Percentiles rank a stretch among this genome's conserved stretches.
Conservation (phyloP, 2,113 vertebrate species). For the Mugil cephalus region DNA sequence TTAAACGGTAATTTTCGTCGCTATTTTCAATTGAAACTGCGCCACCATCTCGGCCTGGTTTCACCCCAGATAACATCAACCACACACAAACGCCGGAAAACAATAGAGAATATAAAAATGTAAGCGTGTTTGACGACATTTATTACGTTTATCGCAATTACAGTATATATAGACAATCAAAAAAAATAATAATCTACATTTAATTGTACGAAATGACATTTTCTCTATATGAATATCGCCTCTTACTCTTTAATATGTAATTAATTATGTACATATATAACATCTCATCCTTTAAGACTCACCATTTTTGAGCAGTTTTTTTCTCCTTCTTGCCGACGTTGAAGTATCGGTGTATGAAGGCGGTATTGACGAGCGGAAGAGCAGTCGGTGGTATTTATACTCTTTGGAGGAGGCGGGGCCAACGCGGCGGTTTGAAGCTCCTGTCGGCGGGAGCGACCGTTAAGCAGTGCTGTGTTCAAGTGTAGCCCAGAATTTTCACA, state of each 20-base stretch:
- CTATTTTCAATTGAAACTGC: slow-evolving; percentile 6
- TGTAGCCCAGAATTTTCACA: background rate
- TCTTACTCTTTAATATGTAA: background rate
- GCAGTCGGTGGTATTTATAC: slow-evolving; percentile 16
- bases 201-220: no score
- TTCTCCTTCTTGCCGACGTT: slow-evolving; percentile 67
- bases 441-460: slow-evolving; percentile 49
- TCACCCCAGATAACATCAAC: no score
- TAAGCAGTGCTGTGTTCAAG: background rate
- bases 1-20: accelerated
- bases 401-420: background rate
- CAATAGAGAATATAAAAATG: no score
- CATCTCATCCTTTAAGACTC: slow-evolving; percentile 29
- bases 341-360: slow-evolving; percentile 70
- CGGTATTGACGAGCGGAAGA: background rate
- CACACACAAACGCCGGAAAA: background rate
- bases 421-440: background rate
- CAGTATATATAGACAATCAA: no score
- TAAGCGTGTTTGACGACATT: background rate
- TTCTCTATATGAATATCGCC: no score
- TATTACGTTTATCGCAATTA: no score
- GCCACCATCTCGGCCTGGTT: slow-evolving; percentile 2
- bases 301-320: slow-evolving; percentile 64
- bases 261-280: no score
- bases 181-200: background rate